Base-by-base conservation (phyloP, 2,113 vertebrate species). In the Ochotona princeps region DNA sequence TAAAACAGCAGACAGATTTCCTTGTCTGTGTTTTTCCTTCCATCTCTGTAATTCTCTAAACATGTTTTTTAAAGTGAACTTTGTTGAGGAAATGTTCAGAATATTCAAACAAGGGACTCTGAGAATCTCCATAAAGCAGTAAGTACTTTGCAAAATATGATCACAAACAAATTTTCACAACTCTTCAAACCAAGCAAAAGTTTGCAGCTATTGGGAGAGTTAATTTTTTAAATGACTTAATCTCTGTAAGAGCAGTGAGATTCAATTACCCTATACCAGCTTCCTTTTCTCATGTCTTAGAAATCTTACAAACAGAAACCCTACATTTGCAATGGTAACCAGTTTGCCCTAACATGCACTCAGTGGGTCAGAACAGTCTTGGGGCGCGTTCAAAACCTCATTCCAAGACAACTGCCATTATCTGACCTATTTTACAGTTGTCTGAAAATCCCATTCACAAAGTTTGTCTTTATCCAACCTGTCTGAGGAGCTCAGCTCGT, bases 361-460 rank as follows among this genome's bases (percentile, higher is more conserved):
- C 7, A 8, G 35, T 23, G 63, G 28, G 20, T 83, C 65, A 87
- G 51, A 83, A 51, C 13, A 91, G 83, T 69, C 38, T 20, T 44
- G 32, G 63, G 26, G n/a, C 8, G 83, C 70, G 44, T 82, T 65
- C 26, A 81, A 78, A 83, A 61, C 44, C 70, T 44, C 65, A 63
- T 83, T 83, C 23, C 83, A 65, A 44, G 44, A 87, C 67, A 90
- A 49, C 28, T 85, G 66, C 60, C 70, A 83, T 76, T 65, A 78
- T 91, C 76, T 94, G 63, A 91, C 76, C 83, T 87, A 94, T 91
- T 91, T 94, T 91, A 91, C 15, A 91, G 54, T 78, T 87, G 63
- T 54, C 69, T 78, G 51, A 87, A 91, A 88, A 83, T 70, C 28
- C 61, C 26, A 44, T 63, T 78, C 89, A 78, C 51, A 70, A 70